phyloP scores from a whole-genome alignment of 2,888 invertebrate genomes.

The Chorisops tibialis region DNA sequence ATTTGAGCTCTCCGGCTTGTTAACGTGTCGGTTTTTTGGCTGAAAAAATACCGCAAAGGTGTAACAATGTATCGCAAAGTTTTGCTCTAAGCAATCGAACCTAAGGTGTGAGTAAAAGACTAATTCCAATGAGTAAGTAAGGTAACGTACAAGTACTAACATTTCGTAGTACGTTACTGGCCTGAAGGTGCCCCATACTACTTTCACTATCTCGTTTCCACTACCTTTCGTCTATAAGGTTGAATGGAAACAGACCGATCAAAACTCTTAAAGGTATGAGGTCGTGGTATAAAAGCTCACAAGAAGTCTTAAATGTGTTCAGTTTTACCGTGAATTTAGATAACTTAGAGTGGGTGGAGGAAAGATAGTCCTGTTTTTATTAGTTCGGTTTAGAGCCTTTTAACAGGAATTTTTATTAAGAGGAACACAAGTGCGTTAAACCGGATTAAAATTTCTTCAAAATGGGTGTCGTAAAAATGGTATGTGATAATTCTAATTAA shows the following conservation, averaged over 20 bases:
- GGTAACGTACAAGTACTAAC: constrained; percentile 10
- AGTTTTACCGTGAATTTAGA: constrained; percentile 43
- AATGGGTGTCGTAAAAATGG: constrained; percentile 21
- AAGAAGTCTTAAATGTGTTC: constrained; percentile 43
- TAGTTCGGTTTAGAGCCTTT: background rate
- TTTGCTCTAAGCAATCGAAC: no score
- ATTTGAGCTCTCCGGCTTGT: no score
- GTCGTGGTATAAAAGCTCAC: constrained; percentile 46
- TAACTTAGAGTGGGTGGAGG: constrained; percentile 29
- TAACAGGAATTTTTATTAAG: background rate
- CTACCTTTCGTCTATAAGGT: constrained; percentile 21
- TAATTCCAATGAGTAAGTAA: constrained; percentile 12
- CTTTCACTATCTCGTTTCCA: constrained; percentile 33
- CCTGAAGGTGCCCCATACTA: constrained; percentile 12
- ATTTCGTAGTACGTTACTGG: constrained; percentile 1
- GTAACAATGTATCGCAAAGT: no score
- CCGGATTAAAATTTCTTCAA: background rate
- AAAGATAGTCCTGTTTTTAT: constrained; percentile 21
- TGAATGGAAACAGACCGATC: constrained; percentile 29
- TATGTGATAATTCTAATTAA: constrained; percentile 9
- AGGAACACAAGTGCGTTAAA: background rate
- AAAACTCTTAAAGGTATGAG: constrained; percentile 27
- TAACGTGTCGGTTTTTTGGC: no score
- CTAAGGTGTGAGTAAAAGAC: constrained; percentile 6
- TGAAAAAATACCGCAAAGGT: no score